phyloP scores from a whole-genome alignment of 2,113 vertebrate species.

The Odontesthes bonariensis region DNA sequence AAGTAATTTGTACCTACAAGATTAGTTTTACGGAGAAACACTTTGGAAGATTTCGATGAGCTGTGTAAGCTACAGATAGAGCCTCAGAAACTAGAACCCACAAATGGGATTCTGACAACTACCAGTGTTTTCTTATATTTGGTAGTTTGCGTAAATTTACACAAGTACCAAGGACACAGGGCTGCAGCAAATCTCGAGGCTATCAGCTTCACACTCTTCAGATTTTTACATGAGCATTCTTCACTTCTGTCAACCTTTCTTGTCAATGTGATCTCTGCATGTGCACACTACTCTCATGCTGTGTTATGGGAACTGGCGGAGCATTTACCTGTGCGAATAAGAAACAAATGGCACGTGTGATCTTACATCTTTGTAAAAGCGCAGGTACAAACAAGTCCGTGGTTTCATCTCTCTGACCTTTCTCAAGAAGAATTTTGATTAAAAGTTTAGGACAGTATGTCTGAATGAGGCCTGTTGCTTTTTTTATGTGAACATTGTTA shows the following conservation, averaged over 20 bases:
- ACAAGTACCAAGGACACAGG: background rate
- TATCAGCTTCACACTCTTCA: too few species aligned
- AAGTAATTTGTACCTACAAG: constrained; percentile 18
- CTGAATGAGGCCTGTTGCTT: background rate
- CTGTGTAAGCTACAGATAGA: background rate
- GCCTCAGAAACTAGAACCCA: background rate
- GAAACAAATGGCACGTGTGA: background rate
- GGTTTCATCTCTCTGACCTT: background rate
- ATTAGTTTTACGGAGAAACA: constrained; percentile 22
- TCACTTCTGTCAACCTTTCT: too few species aligned
- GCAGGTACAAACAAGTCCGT: background rate
- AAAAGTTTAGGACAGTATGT: background rate
- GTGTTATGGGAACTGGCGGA: background rate
- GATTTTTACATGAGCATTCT: too few species aligned
- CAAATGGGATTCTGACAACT: background rate
- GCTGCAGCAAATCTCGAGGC: background rate
- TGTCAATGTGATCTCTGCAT: too few species aligned
- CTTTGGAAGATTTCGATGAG: constrained; percentile 18
- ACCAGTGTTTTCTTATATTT: background rate
- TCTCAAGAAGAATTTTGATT: background rate
- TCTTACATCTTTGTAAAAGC: background rate
- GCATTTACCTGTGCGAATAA: background rate
- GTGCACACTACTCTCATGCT: background rate
- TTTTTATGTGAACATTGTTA: background rate
- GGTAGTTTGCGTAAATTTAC: too few species aligned